phyloP scores from a whole-genome alignment of 2,888 invertebrate species.

The Polyommatus iphigenia region DNA sequence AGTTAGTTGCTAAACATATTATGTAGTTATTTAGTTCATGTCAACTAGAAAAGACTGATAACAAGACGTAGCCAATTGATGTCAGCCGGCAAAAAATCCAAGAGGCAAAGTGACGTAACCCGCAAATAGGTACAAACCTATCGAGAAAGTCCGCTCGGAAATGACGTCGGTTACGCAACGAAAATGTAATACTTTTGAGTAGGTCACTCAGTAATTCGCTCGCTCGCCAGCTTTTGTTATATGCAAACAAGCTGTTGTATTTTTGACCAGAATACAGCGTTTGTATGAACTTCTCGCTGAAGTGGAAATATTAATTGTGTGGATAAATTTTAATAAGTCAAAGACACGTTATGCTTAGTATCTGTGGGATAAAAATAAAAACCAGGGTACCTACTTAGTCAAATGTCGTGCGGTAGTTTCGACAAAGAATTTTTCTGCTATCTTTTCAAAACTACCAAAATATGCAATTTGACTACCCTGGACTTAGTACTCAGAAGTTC shows the following conservation, averaged over 20 bases:
- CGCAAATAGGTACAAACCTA: conserved; percentile 6
- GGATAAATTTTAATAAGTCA: background rate
- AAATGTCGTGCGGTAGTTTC: too few species aligned
- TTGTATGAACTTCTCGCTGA: background rate
- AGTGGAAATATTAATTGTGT: background rate
- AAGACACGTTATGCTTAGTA: too few species aligned
- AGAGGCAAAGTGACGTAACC: conserved; percentile 17
- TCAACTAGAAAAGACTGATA: background rate
- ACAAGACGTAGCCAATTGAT: background rate
- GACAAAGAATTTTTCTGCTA: too few species aligned
- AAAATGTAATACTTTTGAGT: conserved; percentile 25
- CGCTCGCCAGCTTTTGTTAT: conserved; percentile 6
- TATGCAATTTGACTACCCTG: too few species aligned
- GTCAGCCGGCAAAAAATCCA: conserved; percentile 3
- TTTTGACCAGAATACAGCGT: background rate
- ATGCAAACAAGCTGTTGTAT: background rate
- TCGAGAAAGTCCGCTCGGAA: conserved; percentile 30
- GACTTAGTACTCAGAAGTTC: too few species aligned
- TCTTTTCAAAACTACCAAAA: too few species aligned
- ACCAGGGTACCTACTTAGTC: too few species aligned
- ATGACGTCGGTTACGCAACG: conserved; percentile 18
- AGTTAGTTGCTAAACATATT: background rate
- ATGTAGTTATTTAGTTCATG: background rate
- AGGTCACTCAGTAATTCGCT: conserved; percentile 22
- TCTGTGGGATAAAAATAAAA: too few species aligned